Conservation (phyloP, 2,888 invertebrate genomes). For the Cremastobaeus sp. region DNA sequence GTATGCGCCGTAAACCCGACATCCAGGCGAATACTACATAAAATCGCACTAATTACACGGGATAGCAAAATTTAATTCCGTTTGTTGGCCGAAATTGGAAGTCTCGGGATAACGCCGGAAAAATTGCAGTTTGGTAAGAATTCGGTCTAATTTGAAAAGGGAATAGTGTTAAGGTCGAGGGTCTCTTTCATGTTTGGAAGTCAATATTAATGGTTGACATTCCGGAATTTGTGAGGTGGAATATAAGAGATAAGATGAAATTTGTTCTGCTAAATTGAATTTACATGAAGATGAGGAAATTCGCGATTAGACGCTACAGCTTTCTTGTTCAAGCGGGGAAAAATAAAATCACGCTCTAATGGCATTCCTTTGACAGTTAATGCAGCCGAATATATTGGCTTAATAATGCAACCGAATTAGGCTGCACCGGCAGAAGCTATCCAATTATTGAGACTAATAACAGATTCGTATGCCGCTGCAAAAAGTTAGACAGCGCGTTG, state of each 20-base stretch:
- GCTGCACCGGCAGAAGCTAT: constrained; percentile 6
- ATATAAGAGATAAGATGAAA: constrained; percentile 2
- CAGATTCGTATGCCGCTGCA: too few relatives aligned
- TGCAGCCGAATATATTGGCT: constrained; percentile 17
- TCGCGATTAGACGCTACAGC: too few relatives aligned
- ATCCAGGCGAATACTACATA: constrained; percentile 48
- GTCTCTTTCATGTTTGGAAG: constrained; percentile 1
- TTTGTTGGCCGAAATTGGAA: constrained; percentile 41
- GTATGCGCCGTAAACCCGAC: constrained; percentile 54
- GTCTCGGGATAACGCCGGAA: constrained; percentile 16
- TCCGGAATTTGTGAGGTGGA: constrained; percentile 14
- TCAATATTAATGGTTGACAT: constrained; percentile 18
- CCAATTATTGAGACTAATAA: constrained; percentile 18
- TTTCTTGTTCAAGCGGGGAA: background rate
- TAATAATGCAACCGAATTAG: constrained; percentile 19
- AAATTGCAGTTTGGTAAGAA: too few relatives aligned
- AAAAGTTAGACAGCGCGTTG: too few relatives aligned
- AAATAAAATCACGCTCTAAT: constrained; percentile 4
- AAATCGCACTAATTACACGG: constrained; percentile 56
- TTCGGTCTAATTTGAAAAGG: too few relatives aligned
- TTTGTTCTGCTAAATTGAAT: too few relatives aligned
- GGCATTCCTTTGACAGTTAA: constrained; percentile 13
- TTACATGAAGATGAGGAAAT: too few relatives aligned
- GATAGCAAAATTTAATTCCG: constrained; percentile 48
- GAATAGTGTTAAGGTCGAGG: constrained; percentile 29